Percentiles rank a stretch among this genome's conserved stretches.
Evolutionary conservation across 2,113 vertebrate genomes (phyloP).

Genomic region (Channa maculata): DNA sequence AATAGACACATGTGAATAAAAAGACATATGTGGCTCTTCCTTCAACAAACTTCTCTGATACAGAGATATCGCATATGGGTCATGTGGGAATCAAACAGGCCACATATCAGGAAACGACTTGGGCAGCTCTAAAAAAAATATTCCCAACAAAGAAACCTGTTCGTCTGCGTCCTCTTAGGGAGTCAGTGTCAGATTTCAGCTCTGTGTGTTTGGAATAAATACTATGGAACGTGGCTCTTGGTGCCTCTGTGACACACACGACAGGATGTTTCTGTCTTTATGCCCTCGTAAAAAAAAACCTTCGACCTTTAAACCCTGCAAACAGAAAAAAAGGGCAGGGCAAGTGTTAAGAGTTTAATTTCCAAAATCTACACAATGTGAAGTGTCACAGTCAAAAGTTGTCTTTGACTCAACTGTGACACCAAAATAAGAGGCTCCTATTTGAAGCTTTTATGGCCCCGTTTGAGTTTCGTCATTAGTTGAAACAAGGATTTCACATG

Average conservation of each 20-base stretch:
- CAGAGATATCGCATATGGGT: no score
- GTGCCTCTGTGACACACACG: neutral
- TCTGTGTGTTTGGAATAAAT: slow-evolving; percentile 29
- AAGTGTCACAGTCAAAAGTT: neutral
- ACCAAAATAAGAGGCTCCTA: no score
- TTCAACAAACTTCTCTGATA: no score
- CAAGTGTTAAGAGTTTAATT: slow-evolving; percentile 23
- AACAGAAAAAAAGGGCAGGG: neutral
- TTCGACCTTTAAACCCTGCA: slow-evolving; percentile 36
- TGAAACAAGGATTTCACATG: no score
- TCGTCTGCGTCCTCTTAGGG: slow-evolving; percentile 10
- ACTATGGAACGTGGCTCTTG: neutral
- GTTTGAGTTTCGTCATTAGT: no score
- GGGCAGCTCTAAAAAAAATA: no score
- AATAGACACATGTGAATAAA: no score
- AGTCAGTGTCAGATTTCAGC: slow-evolving; percentile 58
- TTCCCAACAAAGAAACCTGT: slow-evolving; percentile 37
- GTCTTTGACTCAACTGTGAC: neutral
- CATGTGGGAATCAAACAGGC: neutral
- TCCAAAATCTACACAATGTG: neutral
- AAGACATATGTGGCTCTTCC: no score
- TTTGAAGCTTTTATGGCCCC: no score
- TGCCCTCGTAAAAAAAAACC: slow-evolving; percentile 36
- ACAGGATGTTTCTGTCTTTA: slow-evolving; percentile 21
- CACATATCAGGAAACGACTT: no score